These are phyloP conservation scores for Sarcophaga bullata DNA, from an alignment of 1,140 invertebrate genomes.

Conservation along the genomic window DNA sequence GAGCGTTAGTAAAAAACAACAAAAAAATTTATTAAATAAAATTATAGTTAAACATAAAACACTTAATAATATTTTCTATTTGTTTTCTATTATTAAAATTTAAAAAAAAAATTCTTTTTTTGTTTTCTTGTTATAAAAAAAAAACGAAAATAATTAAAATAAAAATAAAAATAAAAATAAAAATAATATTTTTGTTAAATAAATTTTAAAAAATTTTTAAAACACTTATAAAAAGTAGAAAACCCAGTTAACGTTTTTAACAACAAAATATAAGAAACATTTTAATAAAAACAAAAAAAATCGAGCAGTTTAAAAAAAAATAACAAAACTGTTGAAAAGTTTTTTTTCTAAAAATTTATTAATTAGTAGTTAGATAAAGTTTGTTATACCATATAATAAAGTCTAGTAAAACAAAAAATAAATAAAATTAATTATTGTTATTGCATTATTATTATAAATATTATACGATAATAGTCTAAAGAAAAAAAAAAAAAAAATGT, in stretches of 20 bases:
- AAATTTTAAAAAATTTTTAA: too few species aligned
- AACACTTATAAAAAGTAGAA: neutral
- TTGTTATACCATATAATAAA: neutral
- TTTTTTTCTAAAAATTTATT: neutral
- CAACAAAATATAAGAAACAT: neutral
- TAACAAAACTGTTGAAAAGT: too few species aligned
- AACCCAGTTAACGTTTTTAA: neutral
- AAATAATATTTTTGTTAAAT: too few species aligned
- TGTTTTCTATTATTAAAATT: neutral
- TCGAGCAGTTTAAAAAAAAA: too few species aligned
- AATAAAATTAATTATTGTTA: neutral
- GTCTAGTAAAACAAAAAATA: neutral
- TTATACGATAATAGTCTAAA: too few species aligned
- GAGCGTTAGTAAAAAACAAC: conserved; percentile 28
- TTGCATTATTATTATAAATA: neutral
- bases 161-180: neutral
- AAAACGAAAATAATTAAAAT: neutral
- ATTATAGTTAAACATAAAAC: conserved; percentile 1
- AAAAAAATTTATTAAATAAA: neutral
- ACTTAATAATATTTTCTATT: neutral
- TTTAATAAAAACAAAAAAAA: neutral
- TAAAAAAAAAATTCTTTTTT: neutral
- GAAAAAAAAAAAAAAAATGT: too few species aligned
- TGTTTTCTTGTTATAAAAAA: neutral
- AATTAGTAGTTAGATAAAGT: neutral